Evolutionary conservation across 2,888 invertebrate species (phyloP), one percentile per base, ranked within the genome.

Genomic region (Habroteleia sp.): DNA sequence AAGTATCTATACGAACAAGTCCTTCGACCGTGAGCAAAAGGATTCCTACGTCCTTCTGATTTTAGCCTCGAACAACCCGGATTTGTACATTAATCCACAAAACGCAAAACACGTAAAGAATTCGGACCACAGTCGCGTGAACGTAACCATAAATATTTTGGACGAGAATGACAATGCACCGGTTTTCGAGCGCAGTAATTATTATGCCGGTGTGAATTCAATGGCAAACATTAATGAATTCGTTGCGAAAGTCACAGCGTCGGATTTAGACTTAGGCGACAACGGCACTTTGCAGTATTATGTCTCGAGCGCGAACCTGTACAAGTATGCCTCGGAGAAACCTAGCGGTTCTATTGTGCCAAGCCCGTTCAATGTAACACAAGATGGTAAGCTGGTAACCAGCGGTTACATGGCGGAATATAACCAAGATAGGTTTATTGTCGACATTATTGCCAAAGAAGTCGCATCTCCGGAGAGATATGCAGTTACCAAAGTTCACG

Each of bases 101-200:
- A 90, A 79, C 29, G 77, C 75, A 5, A 79, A 80, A 35, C 82
- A 83, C 8, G 62, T 44, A 17, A 82, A 80, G 16, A 81, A 77
- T 73, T 79, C 82, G 76, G 94, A 95, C 77, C 92, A 91, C 41
- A 93, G 94, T 41, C 91, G 95, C 10, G 93, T 94, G 0, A 91
- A 92, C 54, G 93, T 96, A 0, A 91, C 90, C 54, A 91, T 97
- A 27, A 91, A 90, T 1, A 92, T 97, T 2, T 89, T 93, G 14
- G 97, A 97, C 84, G 92, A 94, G 50, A 97, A 97, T 81, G 97
- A 97, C 83, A 96, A 96, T 85, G 91, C 93, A 2, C 97, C 97
- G 0, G 89, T 91, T 31, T 96, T 96, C 83, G 90, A 92, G 48
- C 90, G 92, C 71, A 82, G 88, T 11, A 88, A 91, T 48, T 94